phyloP scores from a whole-genome alignment of 2,113 vertebrate genomes.

The Ibidorhyncha struthersii region DNA sequence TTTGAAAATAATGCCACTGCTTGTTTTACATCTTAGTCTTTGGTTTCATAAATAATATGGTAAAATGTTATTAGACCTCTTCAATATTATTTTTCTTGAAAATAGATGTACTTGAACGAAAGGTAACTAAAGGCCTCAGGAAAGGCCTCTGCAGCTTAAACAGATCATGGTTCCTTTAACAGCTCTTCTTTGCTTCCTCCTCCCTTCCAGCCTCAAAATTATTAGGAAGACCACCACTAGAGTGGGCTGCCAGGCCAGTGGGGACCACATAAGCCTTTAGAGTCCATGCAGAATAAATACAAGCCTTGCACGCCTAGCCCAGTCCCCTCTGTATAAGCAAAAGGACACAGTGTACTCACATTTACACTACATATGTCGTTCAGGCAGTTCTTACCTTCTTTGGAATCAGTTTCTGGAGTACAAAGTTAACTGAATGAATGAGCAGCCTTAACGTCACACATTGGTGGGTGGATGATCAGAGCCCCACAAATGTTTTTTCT shows the following conservation, averaged over 20 bases:
- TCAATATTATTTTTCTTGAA: neutral
- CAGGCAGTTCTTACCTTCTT: neutral
- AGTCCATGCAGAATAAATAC: neutral
- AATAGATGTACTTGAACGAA: rapidly evolving
- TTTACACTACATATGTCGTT: neutral
- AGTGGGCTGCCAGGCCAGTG: neutral
- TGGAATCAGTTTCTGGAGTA: neutral
- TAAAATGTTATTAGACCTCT: neutral
- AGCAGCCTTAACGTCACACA: neutral
- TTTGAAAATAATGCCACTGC: too few relatives aligned
- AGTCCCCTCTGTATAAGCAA: neutral
- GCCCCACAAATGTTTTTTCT: neutral
- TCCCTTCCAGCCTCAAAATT: neutral
- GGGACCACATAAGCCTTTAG: neutral
- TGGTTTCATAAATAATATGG: neutral
- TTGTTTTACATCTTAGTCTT: neutral
- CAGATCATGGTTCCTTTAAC: neutral
- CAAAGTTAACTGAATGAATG: neutral
- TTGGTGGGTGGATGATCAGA: neutral
- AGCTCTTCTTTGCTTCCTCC: neutral
- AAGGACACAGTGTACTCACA: neutral
- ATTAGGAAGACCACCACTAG: neutral
- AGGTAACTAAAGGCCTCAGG: neutral
- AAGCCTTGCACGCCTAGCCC: neutral
- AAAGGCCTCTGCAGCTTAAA: neutral